Conservation (phyloP, 2,797 vertebrate genomes). For the Neomorphus geoffroyi region DNA sequence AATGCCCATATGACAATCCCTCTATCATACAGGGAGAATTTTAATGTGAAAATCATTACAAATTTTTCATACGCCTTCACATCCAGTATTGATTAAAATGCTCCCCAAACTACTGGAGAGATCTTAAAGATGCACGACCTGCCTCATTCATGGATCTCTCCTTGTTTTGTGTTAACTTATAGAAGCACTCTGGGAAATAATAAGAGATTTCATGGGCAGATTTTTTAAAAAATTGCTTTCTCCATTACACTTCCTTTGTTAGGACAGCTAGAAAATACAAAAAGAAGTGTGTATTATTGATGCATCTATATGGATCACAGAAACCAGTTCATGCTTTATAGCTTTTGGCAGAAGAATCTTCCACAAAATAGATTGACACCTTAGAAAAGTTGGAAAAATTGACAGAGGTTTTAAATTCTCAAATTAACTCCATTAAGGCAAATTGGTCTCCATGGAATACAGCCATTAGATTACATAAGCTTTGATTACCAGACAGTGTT, state of each 20-base stretch:
- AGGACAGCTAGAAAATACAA: background rate
- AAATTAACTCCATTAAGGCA: slow-evolving; percentile 42
- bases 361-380: background rate
- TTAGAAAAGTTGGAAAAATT: slow-evolving; percentile 6
- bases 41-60: slow-evolving; percentile 1
- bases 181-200: background rate
- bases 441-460: slow-evolving; percentile 44
- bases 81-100: background rate
- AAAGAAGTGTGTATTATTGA: background rate
- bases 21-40: background rate
- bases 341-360: background rate
- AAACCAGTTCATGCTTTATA: background rate
- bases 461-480: slow-evolving; percentile 54
- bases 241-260: background rate
- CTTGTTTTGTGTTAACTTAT: background rate
- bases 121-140: background rate
- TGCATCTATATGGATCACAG: background rate
- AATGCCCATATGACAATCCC: background rate
- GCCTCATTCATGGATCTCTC: background rate
- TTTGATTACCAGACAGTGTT: slow-evolving; percentile 51
- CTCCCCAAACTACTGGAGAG: background rate
- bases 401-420: slow-evolving; percentile 24
- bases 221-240: background rate
- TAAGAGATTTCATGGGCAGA: background rate
- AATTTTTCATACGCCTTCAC: background rate